Conservation (phyloP, 2,888 invertebrate genomes). For the Drosophila colorata region DNA sequence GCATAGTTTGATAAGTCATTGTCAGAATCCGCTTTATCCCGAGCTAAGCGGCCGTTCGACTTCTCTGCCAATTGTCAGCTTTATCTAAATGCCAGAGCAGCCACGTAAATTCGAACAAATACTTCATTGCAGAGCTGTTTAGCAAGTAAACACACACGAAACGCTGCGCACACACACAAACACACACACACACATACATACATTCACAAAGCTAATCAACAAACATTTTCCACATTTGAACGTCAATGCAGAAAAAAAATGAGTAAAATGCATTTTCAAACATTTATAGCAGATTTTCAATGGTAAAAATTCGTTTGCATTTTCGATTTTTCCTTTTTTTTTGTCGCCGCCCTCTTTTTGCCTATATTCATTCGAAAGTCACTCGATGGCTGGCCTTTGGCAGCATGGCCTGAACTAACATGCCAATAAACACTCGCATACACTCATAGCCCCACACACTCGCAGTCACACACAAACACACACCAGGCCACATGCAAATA, state of each 20-base stretch:
- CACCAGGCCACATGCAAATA: constrained; percentile 61
- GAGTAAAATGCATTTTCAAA: constrained; percentile 22
- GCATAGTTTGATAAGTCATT: not conserved
- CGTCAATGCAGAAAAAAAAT: constrained; percentile 23
- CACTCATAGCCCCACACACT: constrained; percentile 3
- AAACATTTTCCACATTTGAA: constrained; percentile 21
- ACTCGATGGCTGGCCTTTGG: constrained; percentile 43
- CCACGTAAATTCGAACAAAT: constrained; percentile 10
- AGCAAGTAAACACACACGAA: constrained; percentile 11
- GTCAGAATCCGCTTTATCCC: too few relatives aligned
- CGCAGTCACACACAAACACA: constrained; percentile 1
- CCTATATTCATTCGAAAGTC: constrained; percentile 31
- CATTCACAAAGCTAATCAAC: constrained; percentile 27
- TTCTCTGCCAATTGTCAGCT: not conserved
- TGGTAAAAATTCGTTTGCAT: constrained; percentile 27
- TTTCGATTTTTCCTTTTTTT: not conserved
- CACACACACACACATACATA: not conserved
- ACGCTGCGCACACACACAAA: not conserved
- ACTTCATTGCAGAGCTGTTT: constrained; percentile 19
- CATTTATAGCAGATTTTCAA: constrained; percentile 36
- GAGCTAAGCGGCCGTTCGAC: too few relatives aligned
- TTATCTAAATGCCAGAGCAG: not conserved
- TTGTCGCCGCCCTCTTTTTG: constrained; percentile 6
- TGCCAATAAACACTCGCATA: constrained; percentile 52
- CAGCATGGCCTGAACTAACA: constrained; percentile 39